A percentile compares a stretch with the other conserved stretches of the same genome.
Evolutionary conservation across 2,888 invertebrate species (phyloP).

Genomic region (Watsonalla binaria): DNA sequence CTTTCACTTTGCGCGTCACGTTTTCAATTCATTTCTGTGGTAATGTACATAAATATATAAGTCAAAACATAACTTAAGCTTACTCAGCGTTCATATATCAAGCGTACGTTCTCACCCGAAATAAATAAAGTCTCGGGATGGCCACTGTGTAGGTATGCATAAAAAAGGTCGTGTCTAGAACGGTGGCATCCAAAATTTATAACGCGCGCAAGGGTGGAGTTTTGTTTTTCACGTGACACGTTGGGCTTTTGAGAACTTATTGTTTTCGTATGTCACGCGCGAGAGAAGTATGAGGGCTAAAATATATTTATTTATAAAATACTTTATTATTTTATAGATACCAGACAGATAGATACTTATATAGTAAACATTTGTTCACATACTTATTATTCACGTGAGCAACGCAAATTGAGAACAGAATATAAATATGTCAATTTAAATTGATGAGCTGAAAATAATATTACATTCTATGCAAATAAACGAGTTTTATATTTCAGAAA

Average conservation of each 20-base stretch:
- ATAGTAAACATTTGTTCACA: not conserved
- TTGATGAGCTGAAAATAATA: constrained; percentile 21
- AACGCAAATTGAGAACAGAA: constrained; percentile 18
- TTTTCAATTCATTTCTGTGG: not conserved
- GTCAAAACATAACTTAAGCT: not conserved
- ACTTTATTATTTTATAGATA: no score
- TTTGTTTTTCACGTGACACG: constrained; percentile 46
- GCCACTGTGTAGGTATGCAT: constrained; percentile 18
- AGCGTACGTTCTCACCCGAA: constrained; percentile 11
- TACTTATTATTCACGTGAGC: constrained; percentile 2
- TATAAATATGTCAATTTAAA: constrained; percentile 35
- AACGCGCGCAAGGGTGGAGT: constrained; percentile 28
- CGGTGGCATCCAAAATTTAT: constrained; percentile 46
- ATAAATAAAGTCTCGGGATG: constrained; percentile 31
- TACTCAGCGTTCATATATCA: not conserved
- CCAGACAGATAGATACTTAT: constrained; percentile 4
- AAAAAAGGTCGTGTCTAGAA: constrained; percentile 37
- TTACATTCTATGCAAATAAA: constrained; percentile 31
- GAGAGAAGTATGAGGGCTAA: constrained; percentile 48
- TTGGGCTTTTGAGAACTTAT: constrained; percentile 48
- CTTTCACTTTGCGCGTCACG: not conserved
- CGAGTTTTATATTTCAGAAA: constrained; percentile 19
- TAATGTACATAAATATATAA: not conserved
- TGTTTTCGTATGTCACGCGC: constrained; percentile 56
- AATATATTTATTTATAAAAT: constrained; percentile 22